Evolutionary conservation across 2,888 invertebrate genomes (phyloP).

Genomic region (Hydrotaea cyrtoneurina): DNA sequence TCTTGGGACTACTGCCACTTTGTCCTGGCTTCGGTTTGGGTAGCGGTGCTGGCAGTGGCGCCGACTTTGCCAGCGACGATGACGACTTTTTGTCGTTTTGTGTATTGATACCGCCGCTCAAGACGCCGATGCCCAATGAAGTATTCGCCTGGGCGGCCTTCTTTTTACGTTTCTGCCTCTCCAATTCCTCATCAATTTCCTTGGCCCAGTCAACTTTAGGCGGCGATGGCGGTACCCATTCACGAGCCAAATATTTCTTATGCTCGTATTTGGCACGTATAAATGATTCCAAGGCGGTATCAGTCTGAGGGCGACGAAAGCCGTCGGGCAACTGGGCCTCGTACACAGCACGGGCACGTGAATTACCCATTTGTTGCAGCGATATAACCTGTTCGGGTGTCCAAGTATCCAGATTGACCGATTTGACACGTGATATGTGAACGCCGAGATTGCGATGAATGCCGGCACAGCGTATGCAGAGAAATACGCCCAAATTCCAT

Average conservation of each 20-base stretch:
- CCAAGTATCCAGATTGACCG: conserved; percentile 99
- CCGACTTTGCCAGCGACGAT: conserved; percentile 66
- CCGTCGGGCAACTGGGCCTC: conserved; percentile 98
- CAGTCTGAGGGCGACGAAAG: conserved; percentile 96
- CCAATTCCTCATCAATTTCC: conserved; percentile 93
- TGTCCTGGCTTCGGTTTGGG: conserved; percentile 81
- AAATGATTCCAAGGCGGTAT: conserved; percentile 96
- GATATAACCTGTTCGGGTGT: conserved; percentile 97
- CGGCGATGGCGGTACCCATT: conserved; percentile 94
- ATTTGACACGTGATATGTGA: conserved; percentile 99
- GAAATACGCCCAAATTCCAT: conserved; percentile 98
- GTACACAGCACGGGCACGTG: conserved; percentile 96
- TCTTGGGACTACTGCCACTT: conserved; percentile 78
- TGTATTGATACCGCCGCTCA: conserved; percentile 62
- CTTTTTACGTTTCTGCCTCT: conserved; percentile 91
- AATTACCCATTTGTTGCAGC: conserved; percentile 99
- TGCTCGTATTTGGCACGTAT: conserved; percentile 99
- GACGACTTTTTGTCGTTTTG: conserved; percentile 64
- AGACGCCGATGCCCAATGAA: conserved; percentile 71
- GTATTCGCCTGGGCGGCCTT: conserved; percentile 83
- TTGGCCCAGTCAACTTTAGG: conserved; percentile 94
- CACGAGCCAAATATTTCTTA: conserved; percentile 98
- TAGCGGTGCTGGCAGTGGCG: conserved; percentile 71
- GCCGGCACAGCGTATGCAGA: conserved; percentile 99
- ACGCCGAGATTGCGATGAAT: conserved; percentile 99